Conservation (phyloP, 1,140 invertebrate genomes). For the Pseudomyrmex flavicornis region DNA sequence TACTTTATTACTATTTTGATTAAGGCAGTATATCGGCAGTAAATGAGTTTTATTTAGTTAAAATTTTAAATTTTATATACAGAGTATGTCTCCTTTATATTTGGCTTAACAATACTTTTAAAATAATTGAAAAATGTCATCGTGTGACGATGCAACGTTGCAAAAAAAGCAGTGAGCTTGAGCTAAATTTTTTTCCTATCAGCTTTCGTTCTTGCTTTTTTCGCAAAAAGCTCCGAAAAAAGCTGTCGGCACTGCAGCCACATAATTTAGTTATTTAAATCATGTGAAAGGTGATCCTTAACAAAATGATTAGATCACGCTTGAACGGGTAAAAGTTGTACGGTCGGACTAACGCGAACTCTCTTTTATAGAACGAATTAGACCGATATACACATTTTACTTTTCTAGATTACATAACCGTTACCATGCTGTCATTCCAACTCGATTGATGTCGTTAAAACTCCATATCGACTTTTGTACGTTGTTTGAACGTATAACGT, state of each 20-base stretch:
- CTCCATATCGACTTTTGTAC: constrained; percentile 16
- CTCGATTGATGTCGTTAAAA: constrained; percentile 56
- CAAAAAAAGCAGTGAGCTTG: constrained; percentile 11
- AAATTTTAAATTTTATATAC: constrained; percentile 10
- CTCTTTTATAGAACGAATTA: constrained; percentile 40
- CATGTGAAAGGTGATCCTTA: constrained; percentile 50
- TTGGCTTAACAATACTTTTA: constrained; percentile 35
- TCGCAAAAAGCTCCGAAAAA: constrained; percentile 55
- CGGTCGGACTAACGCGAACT: constrained; percentile 20
- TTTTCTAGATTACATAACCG: constrained; percentile 43
- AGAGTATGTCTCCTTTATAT: not conserved
- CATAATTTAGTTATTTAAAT: constrained; percentile 58
- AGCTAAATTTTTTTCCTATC: constrained; percentile 54
- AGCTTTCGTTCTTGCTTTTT: constrained; percentile 35
- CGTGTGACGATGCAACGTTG: constrained; percentile 20
- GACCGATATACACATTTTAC: constrained; percentile 54
- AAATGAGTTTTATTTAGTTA: not conserved
- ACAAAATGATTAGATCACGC: constrained; percentile 58
- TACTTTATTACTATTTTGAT: constrained; percentile 9
- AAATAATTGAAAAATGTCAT: constrained; percentile 53
- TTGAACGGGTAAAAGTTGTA: constrained; percentile 42
- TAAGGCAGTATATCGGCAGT: not conserved
- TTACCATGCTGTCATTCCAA: constrained; percentile 24
- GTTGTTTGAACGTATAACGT: constrained; percentile 33
- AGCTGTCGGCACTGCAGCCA: constrained; percentile 14